phyloP scores from a whole-genome alignment of 2,113 vertebrate species.

The Columba janthina region DNA sequence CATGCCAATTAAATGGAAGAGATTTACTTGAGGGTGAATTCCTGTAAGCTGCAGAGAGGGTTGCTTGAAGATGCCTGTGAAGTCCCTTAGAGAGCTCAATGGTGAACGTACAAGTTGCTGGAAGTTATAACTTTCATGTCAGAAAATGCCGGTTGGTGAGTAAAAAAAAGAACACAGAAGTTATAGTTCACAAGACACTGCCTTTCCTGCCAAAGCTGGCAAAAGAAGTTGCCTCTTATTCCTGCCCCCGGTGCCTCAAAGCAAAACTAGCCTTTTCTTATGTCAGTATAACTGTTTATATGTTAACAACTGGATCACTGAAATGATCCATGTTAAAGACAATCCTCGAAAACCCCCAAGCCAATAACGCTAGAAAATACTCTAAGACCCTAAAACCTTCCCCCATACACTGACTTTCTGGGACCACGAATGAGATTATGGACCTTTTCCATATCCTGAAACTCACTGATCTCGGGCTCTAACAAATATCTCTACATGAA shows the following conservation, averaged over 20 bases:
- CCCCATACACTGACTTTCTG: neutral
- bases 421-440: neutral
- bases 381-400: neutral
- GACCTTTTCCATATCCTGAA: neutral
- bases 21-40: constrained; percentile 8
- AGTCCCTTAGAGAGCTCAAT: neutral
- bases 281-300: neutral
- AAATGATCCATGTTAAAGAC: neutral
- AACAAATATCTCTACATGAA: neutral
- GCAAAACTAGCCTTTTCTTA: neutral
- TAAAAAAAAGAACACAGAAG: neutral
- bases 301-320: neutral
- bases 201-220: neutral
- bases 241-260: neutral
- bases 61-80: neutral
- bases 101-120: neutral
- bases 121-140: neutral
- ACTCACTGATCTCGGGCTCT: neutral
- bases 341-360: neutral
- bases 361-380: neutral
- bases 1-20: neutral
- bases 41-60: neutral
- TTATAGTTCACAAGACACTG: neutral
- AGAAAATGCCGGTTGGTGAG: neutral
- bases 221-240: neutral